These are phyloP conservation scores for Grammomys dolichurus DNA, from an alignment of 2,113 vertebrate genomes.

Conservation along the genomic window DNA sequence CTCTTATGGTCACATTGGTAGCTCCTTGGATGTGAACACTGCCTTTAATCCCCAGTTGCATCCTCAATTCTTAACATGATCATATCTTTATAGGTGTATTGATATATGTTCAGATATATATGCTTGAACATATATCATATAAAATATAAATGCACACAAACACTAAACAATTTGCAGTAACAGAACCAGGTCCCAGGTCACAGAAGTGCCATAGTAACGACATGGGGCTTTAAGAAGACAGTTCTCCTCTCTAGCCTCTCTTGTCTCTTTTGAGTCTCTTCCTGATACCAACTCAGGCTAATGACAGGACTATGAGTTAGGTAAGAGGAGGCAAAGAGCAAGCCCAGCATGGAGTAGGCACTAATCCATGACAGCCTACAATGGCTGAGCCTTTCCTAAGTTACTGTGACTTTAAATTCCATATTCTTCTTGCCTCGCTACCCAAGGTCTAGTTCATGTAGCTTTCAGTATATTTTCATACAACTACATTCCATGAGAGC, in stretches of 20 bases:
- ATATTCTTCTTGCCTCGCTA: background rate
- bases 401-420: background rate
- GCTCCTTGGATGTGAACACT: background rate
- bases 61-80: background rate
- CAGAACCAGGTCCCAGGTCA: background rate
- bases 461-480: background rate
- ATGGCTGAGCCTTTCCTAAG: background rate
- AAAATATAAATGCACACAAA: background rate
- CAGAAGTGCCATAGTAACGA: background rate
- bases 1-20: background rate
- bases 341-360: background rate
- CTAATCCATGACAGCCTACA: background rate
- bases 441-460: background rate
- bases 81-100: background rate
- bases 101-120: background rate
- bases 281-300: background rate
- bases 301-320: background rate
- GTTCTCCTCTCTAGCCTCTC: background rate
- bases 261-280: background rate
- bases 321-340: background rate
- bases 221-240: background rate
- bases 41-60: background rate
- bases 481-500: background rate
- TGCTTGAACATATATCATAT: background rate
- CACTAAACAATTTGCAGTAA: background rate